Percentiles rank a stretch among this genome's conserved stretches.
Conservation (phyloP, 2,113 vertebrate genomes). For the Ceyx cyanopectus region DNA sequence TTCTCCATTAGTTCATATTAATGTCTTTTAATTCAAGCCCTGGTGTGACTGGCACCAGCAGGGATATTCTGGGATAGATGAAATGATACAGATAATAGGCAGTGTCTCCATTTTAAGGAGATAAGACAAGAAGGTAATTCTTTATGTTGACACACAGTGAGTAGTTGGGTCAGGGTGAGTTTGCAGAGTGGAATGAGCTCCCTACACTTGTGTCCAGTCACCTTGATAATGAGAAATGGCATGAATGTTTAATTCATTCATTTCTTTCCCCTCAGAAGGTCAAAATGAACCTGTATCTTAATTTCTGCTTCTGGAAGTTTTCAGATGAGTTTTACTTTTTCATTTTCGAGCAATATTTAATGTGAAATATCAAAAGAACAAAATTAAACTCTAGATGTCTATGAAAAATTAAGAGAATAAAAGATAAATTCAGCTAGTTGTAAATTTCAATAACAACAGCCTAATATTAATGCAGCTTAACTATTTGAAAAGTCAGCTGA, state of each 20-base stretch:
- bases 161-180: neutral
- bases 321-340: slow-evolving; percentile 26
- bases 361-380: slow-evolving; percentile 6
- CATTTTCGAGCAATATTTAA: neutral
- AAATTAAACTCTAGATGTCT: neutral
- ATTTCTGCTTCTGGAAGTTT: slow-evolving; percentile 3
- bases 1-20: neutral
- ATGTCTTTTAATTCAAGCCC: neutral
- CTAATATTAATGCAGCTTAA: neutral
- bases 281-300: neutral
- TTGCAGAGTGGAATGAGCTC: neutral
- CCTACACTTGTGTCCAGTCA: neutral
- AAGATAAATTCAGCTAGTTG: slow-evolving; percentile 10
- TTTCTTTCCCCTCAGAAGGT: slow-evolving; percentile 9
- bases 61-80: neutral
- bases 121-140: neutral
- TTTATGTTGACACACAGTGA: neutral
- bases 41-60: neutral
- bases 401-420: neutral
- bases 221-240: neutral
- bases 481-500: slow-evolving; percentile 23
- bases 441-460: slow-evolving; percentile 4
- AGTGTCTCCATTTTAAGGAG: neutral
- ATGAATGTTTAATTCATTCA: slow-evolving; percentile 16
- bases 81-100: neutral